Percentiles rank a stretch among this genome's conserved stretches.
Evolutionary conservation across 2,888 invertebrate genomes (phyloP).

Genomic region (Ophion slaviceki): DNA sequence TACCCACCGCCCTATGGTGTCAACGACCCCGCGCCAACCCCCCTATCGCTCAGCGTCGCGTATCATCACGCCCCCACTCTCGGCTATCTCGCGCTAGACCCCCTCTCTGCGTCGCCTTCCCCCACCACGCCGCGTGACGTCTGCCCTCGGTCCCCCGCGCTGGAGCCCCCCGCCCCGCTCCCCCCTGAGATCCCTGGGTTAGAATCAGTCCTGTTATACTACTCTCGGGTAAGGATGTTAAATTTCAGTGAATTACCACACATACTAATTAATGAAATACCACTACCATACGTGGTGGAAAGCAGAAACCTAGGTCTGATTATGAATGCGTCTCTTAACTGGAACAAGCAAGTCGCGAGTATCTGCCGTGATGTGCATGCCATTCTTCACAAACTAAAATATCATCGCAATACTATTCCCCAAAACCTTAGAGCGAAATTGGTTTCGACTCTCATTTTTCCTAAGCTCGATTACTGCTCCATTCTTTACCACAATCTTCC

Average conservation of each 20-base stretch:
- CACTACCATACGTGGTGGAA: neutral
- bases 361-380: conserved; percentile 2
- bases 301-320: neutral
- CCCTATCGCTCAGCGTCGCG: too few species aligned
- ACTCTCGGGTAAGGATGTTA: neutral
- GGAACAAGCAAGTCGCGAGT: neutral
- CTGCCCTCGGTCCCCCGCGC: too few species aligned
- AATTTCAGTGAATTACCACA: neutral
- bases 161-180: too few species aligned
- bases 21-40: too few species aligned
- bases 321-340: neutral
- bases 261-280: neutral
- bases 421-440: neutral
- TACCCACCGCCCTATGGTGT: too few species aligned
- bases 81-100: too few species aligned
- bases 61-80: too few species aligned
- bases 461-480: conserved; percentile 7
- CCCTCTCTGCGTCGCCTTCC: too few species aligned
- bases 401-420: conserved; percentile 16
- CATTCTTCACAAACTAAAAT: conserved; percentile 38
- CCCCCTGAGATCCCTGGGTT: too few species aligned
- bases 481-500: neutral
- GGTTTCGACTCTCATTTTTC: conserved; percentile 1
- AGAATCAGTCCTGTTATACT: too few species aligned
- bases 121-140: too few species aligned